Evolutionary conservation across 2,113 vertebrate genomes (phyloP).

Genomic region (Lamprotornis superbus): DNA sequence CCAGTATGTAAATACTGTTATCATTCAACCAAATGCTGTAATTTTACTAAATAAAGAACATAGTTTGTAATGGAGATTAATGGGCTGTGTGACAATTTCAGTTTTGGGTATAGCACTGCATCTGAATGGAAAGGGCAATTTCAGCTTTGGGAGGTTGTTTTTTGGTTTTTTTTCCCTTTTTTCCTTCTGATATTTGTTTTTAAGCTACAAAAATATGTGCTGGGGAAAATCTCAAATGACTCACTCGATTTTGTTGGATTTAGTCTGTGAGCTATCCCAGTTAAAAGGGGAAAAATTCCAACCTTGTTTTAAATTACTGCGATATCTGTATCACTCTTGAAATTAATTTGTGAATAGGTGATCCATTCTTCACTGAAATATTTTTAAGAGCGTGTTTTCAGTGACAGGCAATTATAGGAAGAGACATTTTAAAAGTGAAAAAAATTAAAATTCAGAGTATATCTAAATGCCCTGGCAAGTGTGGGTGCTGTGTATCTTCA

Average conservation of each 20-base stretch:
- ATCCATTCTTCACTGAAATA: neutral
- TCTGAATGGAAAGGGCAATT: conserved; percentile 32
- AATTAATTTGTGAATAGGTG: neutral
- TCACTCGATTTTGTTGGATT: neutral
- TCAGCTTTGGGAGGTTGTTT: neutral
- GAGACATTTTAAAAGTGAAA: neutral
- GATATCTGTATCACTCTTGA: neutral
- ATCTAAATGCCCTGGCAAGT: neutral
- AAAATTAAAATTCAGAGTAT: accelerated
- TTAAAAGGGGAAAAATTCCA: neutral
- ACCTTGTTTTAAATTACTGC: neutral
- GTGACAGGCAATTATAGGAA: neutral
- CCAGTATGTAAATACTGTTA: conserved; percentile 57
- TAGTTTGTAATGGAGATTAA: conserved; percentile 54
- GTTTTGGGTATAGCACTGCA: neutral
- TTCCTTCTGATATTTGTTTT: neutral
- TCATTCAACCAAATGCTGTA: conserved; percentile 46
- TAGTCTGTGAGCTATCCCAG: neutral
- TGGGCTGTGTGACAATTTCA: conserved; percentile 26
- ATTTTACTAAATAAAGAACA: conserved; percentile 61
- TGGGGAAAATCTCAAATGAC: neutral
- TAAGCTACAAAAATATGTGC: neutral
- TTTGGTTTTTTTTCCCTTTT: neutral
- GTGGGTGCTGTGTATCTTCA: neutral
- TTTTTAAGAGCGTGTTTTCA: neutral